Conservation (phyloP, 2,113 vertebrate species). For the Sylvia atricapilla region DNA sequence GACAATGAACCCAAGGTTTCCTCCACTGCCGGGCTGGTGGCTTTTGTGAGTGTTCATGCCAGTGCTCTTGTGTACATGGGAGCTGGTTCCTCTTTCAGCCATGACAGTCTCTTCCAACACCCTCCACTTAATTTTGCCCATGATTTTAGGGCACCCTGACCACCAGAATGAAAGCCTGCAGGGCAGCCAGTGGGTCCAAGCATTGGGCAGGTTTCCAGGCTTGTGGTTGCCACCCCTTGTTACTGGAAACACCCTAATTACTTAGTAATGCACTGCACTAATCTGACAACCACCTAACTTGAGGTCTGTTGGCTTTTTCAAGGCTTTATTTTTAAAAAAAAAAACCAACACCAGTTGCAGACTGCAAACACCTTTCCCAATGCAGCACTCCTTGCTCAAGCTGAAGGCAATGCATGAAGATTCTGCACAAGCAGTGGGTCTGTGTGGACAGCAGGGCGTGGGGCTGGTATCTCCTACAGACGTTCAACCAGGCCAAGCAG, state of each 20-base stretch:
- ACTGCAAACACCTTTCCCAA: neutral
- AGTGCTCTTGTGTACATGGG: neutral
- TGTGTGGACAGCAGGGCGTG: neutral
- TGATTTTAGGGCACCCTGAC: neutral
- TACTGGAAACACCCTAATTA: conserved; percentile 9
- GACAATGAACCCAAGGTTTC: neutral
- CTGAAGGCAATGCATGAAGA: neutral
- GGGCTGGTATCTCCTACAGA: neutral
- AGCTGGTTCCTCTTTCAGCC: neutral
- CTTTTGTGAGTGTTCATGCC: neutral
- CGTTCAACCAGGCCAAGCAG: neutral
- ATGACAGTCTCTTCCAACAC: neutral
- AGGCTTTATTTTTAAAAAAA: neutral
- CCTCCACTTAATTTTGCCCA: neutral
- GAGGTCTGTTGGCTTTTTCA: neutral
- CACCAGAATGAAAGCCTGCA: neutral
- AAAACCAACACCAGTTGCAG: neutral
- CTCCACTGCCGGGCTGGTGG: neutral
- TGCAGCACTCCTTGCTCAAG: neutral
- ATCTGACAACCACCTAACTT: neutral
- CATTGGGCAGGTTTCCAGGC: neutral
- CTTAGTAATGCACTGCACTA: neutral
- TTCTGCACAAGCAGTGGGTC: neutral
- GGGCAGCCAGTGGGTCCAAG: neutral
- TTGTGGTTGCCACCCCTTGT: neutral